Evolutionary conservation across 2,113 vertebrate genomes (phyloP), one percentile per base, ranked within the genome.

Genomic region (Pseudolaguvia tuberculata): DNA sequence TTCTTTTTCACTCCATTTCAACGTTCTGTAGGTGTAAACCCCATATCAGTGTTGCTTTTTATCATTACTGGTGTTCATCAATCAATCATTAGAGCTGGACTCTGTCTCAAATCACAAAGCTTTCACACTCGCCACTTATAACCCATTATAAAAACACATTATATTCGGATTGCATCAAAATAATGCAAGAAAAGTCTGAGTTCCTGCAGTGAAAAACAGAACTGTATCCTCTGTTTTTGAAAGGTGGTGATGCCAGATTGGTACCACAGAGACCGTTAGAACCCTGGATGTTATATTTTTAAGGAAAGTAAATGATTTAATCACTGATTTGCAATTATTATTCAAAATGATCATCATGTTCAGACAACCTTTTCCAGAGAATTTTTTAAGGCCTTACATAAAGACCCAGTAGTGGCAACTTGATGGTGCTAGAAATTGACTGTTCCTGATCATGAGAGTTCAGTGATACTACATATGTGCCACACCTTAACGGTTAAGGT

Each of bases 31-130:
- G 11, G 10, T 72, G 3, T 35, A 27, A 53, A 61, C 25, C 57
- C 61, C 31, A 51, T 48, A 73, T 39, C 27, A 13, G 27, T 18
- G 45, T 20, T 56, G 17, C 70, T 50, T 61, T 66, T 65, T n/a
- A 23, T 42, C n/a, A 45, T 18, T 47, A 21, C 35, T 47, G 45
- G 50, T 47, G 31, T 66, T 66, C 56, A 56, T 61, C 56, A 75
- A 65, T 66, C 50, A 75, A 53, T 75, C 61, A 66, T 6, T 59
- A 62, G 1, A 23, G 58, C 20, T n/a, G 39, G 31, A n/a, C 1
- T 39, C 58, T 8, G 55, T 56, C 39, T 58, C 52, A 45, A 27
- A 59, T 47, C 53, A 39, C 67, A 23, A 7, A 55, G 18, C 50
- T 23, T 17, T 10, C 39, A 21, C 31, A 42, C 31, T 62, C 18